Evolutionary conservation across 2,797 vertebrate species (phyloP), one percentile per base, ranked within the genome.

Genomic region (Phalloptychus januarius): DNA sequence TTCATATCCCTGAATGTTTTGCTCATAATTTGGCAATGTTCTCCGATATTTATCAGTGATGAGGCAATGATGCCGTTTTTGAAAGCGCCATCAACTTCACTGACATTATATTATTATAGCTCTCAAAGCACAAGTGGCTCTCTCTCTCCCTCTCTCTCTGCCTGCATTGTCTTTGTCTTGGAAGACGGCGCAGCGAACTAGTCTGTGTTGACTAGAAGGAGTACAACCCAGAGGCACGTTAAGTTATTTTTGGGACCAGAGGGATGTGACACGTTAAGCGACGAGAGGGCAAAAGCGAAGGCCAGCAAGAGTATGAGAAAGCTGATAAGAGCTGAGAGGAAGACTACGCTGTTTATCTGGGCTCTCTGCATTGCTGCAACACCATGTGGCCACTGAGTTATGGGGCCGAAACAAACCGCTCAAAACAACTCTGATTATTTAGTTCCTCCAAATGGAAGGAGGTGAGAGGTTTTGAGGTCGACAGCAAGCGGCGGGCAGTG

Each of bases 281-380:
- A 76, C 74, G 75, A 46, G 45, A 83, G 89, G 90, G 86, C 79
- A 86, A 71, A 52, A 87, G 76, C 75, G 5, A 63, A 70, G 85
- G 92, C 85, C 88, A 81, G 79, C 20, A 56, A 81, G 89, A 75
- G 89, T 87, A 92, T 93, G 93, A 94, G 90, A 94, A 92, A 76
- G 84, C 89, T 93, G 95, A 95, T 95, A 96, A 95, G 82, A 85
- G 90, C 77, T 73, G 81, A 83, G 90, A 95, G 94, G 95, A 96
- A 95, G 93, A 90, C n/a, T 48, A 75, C 7, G 80, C 86, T 92
- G 91, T 95, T 95, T 96, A 95, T 95, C 95, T 94, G 85, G 82
- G 83, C 89, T 89, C 82, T 87, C 77, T 75, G 87, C 91, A 77
- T 71, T 75, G 88, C 91, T 85, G 38, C 82, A 86, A 85, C 76